Evolutionary conservation across 2,888 invertebrate species (phyloP), one percentile per base, ranked within the genome.

Genomic region (Salticus scenicus): DNA sequence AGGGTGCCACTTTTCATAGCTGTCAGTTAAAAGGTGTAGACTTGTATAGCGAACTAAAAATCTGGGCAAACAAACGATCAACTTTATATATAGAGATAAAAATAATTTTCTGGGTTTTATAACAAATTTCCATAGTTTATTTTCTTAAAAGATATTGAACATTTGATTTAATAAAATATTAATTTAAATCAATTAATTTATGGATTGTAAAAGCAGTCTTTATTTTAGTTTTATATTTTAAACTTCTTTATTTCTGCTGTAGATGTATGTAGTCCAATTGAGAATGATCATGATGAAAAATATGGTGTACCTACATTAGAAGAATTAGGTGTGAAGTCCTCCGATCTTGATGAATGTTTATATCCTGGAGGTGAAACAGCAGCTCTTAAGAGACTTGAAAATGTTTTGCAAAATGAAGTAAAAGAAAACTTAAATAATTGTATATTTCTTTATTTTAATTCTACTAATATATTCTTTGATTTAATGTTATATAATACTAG

Each of bases 221-320:
- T 27, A 63, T 27, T 63, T 63, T 27, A 20, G 24, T 12, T 63
- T n/a, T n/a, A 24, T 27, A 20, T 57, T 0, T 57, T 10, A 5
- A 20, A 51, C 51, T 5, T 51, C 51, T 20, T 51, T 51, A n/a
- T 51, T 5, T 51, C 17, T 51, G n/a, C 95, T 1, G 93, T 93
- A 30, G 93, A 93, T 0, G 94, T 94, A 24, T 92, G 92, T 85
- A 96, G 96, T 0, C 96, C 96, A 0, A 71, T 96, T 5, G 89
- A 91, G 8, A 94, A 94, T 31, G 95, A 96, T 90, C 96, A 96
- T 90, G 95, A 96, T 89, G 95, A 96, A 27, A 93, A 93, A 87
- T 97, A 94, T 90, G 95, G 95, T 0, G 96, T 97, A 0, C 96
- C 96, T 0, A 94, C 96, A 0, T 93, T 97, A n/a, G 96, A 96